Conservation (phyloP, 2,113 vertebrate species). For the Muscicapa adusta region DNA sequence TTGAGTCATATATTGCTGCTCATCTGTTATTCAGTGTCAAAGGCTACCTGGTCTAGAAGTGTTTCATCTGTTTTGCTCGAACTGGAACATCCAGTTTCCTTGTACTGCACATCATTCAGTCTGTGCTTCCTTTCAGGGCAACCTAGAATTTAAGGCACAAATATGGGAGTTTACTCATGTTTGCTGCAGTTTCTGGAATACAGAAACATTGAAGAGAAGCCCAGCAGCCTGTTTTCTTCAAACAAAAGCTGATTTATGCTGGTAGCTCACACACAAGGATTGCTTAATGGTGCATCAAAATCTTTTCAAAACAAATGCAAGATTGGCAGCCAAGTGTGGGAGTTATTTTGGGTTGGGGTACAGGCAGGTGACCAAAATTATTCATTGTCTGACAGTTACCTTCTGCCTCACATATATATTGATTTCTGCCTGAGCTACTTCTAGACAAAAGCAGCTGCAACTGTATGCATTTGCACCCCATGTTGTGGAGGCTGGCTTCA, state of each 20-base stretch:
- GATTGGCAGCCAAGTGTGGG: not conserved
- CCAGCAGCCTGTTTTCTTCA: not conserved
- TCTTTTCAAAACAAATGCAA: not conserved
- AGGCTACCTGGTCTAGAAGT: not conserved
- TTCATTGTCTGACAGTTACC: not conserved
- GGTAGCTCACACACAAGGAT: not conserved
- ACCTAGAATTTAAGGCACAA: not conserved
- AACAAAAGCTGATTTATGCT: not conserved
- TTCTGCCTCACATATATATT: not conserved
- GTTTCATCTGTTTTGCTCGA: not conserved
- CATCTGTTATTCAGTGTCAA: not conserved
- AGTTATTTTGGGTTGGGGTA: not conserved
- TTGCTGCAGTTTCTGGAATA: not conserved
- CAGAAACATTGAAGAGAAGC: not conserved
- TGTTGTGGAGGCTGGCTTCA: not conserved
- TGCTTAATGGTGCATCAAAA: not conserved
- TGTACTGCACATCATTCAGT: not conserved
- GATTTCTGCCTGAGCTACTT: slow-evolving; percentile 7
- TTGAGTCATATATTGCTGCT: not conserved
- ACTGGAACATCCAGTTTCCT: not conserved
- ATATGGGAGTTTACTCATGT: not conserved
- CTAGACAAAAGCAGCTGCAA: not conserved
- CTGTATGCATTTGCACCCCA: not conserved
- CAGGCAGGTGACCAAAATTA: not conserved
- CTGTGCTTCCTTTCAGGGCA: not conserved